Evolutionary conservation across 2,113 vertebrate species (phyloP), one percentile per base, ranked within the genome.

Genomic region (Podiceps cristatus): DNA sequence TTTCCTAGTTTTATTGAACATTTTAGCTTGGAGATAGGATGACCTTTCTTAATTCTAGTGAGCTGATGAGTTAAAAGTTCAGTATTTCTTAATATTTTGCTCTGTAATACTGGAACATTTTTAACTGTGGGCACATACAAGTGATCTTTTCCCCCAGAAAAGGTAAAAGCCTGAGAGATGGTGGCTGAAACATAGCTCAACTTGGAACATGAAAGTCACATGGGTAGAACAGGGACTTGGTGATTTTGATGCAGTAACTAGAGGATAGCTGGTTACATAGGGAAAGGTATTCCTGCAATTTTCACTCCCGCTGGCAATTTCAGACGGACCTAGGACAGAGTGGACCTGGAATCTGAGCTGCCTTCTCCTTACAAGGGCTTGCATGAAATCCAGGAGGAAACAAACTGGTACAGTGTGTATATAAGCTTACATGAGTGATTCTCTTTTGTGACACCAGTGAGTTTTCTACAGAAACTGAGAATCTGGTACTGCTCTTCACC

Each of bases 361-460:
- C 69, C 72, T 86, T 91, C 50, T 93, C 59, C 92, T 91, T 92
- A 75, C 52, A 86, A 95, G 69, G 88, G 29, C 64, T 92, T 86
- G 86, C 68, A 60, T 18, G 59, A 93, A 42, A 78, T 90, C 40
- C 71, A 81, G 69, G 86, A 87, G 59, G 66, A 96, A 91, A 87
- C 66, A 96, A 94, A 78, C 17, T 0, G 0, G 40, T 58, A 53
- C 6, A 66, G 44, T 42, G 24, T 0, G 0, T 71, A 56, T 37
- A 37, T 25, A 85, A 94, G 24, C 31, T 89, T 58, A 94, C 13
- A 24, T 8, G 53, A 64, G 31, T 28, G 40, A 74, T 82, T 85
- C 59, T 50, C 8, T 68, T 89, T 63, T 25, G 14, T 71, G 85
- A 87, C 13, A 78, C 17, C 49, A 47, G n/a, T 62, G 55, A 74